phyloP scores from a whole-genome alignment of 2,888 invertebrate genomes.

The Lochmaea crataegi region DNA sequence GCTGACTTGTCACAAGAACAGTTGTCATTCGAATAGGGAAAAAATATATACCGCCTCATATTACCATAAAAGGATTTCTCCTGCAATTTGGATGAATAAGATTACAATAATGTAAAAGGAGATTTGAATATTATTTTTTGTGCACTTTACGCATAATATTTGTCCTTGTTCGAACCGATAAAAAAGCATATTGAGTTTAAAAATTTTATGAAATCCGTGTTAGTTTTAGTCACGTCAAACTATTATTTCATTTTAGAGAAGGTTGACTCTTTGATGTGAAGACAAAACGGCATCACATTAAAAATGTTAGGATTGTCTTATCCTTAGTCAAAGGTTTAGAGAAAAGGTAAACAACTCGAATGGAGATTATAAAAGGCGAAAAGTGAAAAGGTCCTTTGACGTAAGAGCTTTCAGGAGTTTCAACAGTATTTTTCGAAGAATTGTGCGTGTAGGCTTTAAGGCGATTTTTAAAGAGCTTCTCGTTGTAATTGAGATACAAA shows the following conservation, averaged over 20 bases:
- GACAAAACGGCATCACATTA: slow-evolving; percentile 6
- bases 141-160: no score
- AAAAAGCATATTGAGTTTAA: no score
- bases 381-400: slow-evolving; percentile 32
- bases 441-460: slow-evolving; percentile 8
- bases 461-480: not conserved
- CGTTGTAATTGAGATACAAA: slow-evolving; percentile 11
- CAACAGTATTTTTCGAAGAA: slow-evolving; percentile 17
- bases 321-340: slow-evolving; percentile 17
- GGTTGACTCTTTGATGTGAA: not conserved
- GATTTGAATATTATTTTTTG: not conserved
- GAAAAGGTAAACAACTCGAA: slow-evolving; percentile 21
- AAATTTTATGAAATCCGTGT: no score
- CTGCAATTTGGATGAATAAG: slow-evolving; percentile 25
- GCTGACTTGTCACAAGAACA: slow-evolving; percentile 24
- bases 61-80: slow-evolving; percentile 28
- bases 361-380: slow-evolving; percentile 26
- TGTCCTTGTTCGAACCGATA: no score
- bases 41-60: slow-evolving; percentile 28
- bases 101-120: slow-evolving; percentile 17
- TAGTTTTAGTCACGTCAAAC: not conserved
- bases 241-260: not conserved
- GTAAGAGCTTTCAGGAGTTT: slow-evolving; percentile 30
- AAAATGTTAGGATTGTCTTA: slow-evolving; percentile 16
- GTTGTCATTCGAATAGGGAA: slow-evolving; percentile 30